Evolutionary conservation across 2,888 invertebrate species (phyloP).

Genomic region (Sarcophaga variegata): DNA sequence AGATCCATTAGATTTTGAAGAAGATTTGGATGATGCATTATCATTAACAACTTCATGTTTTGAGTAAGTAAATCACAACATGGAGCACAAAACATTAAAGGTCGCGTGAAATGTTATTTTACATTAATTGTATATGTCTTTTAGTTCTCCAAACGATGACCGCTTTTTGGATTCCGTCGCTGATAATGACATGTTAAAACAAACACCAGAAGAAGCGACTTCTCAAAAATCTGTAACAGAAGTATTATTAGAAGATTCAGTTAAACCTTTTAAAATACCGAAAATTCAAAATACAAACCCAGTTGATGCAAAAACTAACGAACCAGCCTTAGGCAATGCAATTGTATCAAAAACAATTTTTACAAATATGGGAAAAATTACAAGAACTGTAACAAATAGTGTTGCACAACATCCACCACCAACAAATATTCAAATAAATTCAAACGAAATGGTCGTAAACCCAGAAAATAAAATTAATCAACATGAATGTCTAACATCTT

Average conservation of each 20-base stretch:
- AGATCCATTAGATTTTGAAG: slow-evolving; percentile 71
- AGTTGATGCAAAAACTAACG: slow-evolving; percentile 16
- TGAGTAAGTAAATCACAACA: slow-evolving; percentile 68
- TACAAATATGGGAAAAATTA: slow-evolving; percentile 58
- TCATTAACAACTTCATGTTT: slow-evolving; percentile 74
- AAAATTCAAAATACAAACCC: slow-evolving; percentile 45
- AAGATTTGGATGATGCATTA: slow-evolving; percentile 71
- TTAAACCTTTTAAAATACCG: slow-evolving; percentile 69
- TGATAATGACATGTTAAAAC: neutral
- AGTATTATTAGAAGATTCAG: neutral
- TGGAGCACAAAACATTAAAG: no score
- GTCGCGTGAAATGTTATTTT: no score
- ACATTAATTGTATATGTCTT: neutral
- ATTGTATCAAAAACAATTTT: neutral
- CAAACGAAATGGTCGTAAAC: neutral
- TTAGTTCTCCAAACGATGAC: slow-evolving; percentile 72
- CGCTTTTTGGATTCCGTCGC: slow-evolving; percentile 65
- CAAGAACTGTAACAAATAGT: slow-evolving; percentile 67
- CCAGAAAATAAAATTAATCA: no score
- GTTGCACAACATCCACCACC: slow-evolving; percentile 14
- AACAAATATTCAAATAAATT: neutral
- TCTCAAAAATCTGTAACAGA: neutral
- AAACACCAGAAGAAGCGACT: neutral
- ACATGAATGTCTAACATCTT: neutral
- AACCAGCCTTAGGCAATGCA: neutral